phyloP scores from a whole-genome alignment of 2,888 invertebrate genomes.

The Seira sanloemensis region DNA sequence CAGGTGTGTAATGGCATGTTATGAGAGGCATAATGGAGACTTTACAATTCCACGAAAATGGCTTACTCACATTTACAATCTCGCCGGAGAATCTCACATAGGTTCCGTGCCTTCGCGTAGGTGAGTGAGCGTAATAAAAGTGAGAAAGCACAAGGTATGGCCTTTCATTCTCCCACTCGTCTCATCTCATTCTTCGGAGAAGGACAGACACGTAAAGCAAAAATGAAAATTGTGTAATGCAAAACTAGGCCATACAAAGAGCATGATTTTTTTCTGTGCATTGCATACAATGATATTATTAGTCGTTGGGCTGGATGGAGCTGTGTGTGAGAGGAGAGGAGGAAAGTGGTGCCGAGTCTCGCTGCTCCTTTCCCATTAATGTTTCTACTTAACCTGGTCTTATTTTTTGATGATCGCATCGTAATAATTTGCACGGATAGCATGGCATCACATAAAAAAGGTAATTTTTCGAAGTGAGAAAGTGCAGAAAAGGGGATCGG shows the following conservation, averaged over 20 bases:
- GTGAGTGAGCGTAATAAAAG: slow-evolving; percentile 6
- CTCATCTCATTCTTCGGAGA: not conserved
- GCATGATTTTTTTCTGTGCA: not conserved
- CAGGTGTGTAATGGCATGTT: slow-evolving; percentile 17
- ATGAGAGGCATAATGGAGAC: slow-evolving; percentile 6
- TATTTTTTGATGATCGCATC: slow-evolving; percentile 1
- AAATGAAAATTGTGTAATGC: not conserved
- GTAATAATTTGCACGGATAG: slow-evolving; percentile 16
- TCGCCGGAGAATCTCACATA: not conserved
- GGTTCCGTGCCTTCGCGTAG: not conserved
- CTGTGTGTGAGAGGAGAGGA: not conserved
- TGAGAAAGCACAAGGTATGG: not conserved
- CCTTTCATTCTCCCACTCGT: not conserved
- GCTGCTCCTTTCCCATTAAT: not conserved
- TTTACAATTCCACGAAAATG: slow-evolving; percentile 20
- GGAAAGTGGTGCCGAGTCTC: no score
- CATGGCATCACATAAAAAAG: not conserved
- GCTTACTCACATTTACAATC: slow-evolving; percentile 18
- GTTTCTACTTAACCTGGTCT: slow-evolving; percentile 11
- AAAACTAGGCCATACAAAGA: not conserved
- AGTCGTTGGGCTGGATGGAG: no score
- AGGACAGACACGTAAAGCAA: not conserved
- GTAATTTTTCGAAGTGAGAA: not conserved
- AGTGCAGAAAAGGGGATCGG: not conserved
- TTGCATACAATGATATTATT: not conserved